Percentiles rank a stretch among this genome's conserved stretches.
Evolutionary conservation across 2,797 vertebrate genomes (phyloP).

Genomic region (Cynodonichthys magdalenae): DNA sequence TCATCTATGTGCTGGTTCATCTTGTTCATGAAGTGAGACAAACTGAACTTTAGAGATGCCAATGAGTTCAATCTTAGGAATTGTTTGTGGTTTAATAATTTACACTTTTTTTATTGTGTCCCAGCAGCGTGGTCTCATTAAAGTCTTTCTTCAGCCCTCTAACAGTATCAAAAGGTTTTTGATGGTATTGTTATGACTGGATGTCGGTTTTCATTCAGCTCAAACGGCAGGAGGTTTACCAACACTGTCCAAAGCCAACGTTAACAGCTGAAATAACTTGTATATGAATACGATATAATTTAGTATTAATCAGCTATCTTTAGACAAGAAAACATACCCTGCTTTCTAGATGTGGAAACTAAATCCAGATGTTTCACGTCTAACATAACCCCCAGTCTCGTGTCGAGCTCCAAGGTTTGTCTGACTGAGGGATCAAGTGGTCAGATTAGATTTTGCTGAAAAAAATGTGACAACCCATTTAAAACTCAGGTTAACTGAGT

Average conservation of each 20-base stretch:
- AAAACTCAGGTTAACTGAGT: slow-evolving; percentile 2
- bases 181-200: background rate
- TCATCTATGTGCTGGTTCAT: slow-evolving; percentile 7
- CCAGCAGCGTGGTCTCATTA: slow-evolving; percentile 20
- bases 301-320: too few species aligned
- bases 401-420: background rate
- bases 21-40: background rate
- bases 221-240: slow-evolving; percentile 1
- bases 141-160: slow-evolving; percentile 1
- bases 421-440: slow-evolving; percentile 5
- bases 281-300: background rate
- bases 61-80: too few species aligned
- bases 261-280: slow-evolving; percentile 1
- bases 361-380: background rate
- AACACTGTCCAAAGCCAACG: background rate
- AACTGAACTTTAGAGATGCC: too few species aligned
- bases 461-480: slow-evolving; percentile 27
- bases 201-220: slow-evolving; percentile 36
- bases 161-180: background rate
- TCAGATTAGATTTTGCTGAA: slow-evolving; percentile 9
- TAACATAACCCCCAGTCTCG: slow-evolving; percentile 3
- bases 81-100: background rate
- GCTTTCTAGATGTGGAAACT: too few species aligned
- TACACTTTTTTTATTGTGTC: background rate
- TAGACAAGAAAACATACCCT: background rate